Conservation (phyloP, 2,888 invertebrate species). For the Listrodromus nycthemerus region DNA sequence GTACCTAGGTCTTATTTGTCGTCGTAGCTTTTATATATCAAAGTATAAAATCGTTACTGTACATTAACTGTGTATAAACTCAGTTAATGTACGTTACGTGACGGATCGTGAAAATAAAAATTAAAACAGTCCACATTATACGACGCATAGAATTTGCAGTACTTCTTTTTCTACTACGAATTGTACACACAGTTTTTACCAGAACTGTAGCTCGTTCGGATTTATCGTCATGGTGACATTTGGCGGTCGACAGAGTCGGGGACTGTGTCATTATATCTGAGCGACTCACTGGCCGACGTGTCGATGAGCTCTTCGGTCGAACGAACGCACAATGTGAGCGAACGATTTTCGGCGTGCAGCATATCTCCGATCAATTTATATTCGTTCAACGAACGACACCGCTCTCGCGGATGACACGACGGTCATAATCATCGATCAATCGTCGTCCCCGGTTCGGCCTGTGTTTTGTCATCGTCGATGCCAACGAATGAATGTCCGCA, state of each 20-base stretch:
- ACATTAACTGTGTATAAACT: too few relatives aligned
- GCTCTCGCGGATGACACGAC: conserved; percentile 1
- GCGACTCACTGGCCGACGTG: conserved; percentile 55
- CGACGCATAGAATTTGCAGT: too few relatives aligned
- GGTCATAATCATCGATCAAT: background rate
- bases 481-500: background rate
- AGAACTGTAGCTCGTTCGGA: conserved; percentile 77
- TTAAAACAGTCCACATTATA: too few relatives aligned
- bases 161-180: background rate
- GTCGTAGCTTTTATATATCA: conserved; percentile 70
- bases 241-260: conserved; percentile 78
- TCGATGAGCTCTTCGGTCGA: conserved; percentile 47
- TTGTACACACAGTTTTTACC: conserved; percentile 72
- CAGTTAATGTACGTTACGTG: too few relatives aligned
- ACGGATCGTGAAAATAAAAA: too few relatives aligned
- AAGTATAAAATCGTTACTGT: too few relatives aligned
- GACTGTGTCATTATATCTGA: conserved; percentile 82
- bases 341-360: conserved; percentile 17
- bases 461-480: background rate
- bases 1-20: conserved; percentile 79
- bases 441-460: background rate
- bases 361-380: conserved; percentile 21
- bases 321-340: conserved; percentile 29
- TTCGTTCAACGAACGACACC: background rate
- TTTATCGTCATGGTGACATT: conserved; percentile 79